Base-by-base conservation (phyloP, 2,888 invertebrate species). In the Caenorhabditis drosophilae region DNA sequence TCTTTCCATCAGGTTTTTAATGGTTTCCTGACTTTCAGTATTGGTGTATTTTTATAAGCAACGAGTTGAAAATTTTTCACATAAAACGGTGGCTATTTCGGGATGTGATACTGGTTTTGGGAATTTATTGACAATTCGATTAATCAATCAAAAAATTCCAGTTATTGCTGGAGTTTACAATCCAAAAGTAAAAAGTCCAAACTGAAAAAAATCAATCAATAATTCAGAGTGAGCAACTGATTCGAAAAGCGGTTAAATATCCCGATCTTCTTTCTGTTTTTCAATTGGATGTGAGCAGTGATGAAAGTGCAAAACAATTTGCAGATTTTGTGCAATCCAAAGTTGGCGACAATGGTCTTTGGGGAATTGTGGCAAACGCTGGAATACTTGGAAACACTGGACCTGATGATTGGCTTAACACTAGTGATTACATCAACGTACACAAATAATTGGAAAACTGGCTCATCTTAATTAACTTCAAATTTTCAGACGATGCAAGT, bases 401-500 rank as follows among this genome's bases (percentile, higher is more conserved):
- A 7, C 79, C 78, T 0, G 74, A 79, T 35, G 84, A 85, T 63
- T 84, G 83, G 82, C 70, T 83, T 4, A 63, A 69, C 1, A 60
- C 76, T 4, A 76, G 80, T 11, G 83, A 84, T 55, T 85, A 84
- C 69, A 74, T 69, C 12, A 60, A 71, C 35, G 79, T 72, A n/a
- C 26, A 46, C 16, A 4, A 27, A 26, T 26, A 1, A 11, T 20
- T 15, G 20, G 26, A 45, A 22, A 45, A 16, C 22, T 4, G 11
- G 11, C 20, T 20, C 22, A 26, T 12, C 44, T 44, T 44, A 23
- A 45, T 9, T n/a, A 36, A 36, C 16, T 42, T 4, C 12, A 27
- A 18, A 18, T 31, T 23, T 63, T 40, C 48, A 70, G 67, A 68
- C 73, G 6, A 70, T 73, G 70, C 62, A 62, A 51, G 64, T 73